A percentile compares a stretch with the other conserved stretches of the same genome.
These are phyloP conservation scores for Agrilus planipennis DNA, from an alignment of 1,140 invertebrate genomes.

Conservation along the genomic window DNA sequence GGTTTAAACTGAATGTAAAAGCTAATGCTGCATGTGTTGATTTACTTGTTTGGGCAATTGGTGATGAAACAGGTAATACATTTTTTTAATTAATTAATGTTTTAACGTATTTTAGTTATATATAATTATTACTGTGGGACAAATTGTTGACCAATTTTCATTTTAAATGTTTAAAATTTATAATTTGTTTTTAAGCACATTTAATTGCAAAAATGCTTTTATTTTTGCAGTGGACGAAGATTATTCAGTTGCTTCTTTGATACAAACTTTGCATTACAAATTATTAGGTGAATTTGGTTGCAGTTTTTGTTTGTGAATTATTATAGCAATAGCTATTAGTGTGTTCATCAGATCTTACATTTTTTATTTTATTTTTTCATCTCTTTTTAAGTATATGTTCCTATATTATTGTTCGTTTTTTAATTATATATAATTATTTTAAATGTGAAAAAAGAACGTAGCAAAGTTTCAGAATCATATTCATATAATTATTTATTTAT, in stretches of 20 bases:
- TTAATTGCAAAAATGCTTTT: too few relatives aligned
- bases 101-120: background rate
- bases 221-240: conserved; percentile 60
- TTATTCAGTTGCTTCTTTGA: conserved; percentile 61
- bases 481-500: too few relatives aligned
- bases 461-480: too few relatives aligned
- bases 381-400: too few relatives aligned
- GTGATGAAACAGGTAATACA: conserved; percentile 81
- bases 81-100: conserved; percentile 1
- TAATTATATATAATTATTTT: too few relatives aligned
- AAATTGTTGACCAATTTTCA: conserved; percentile 1
- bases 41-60: conserved; percentile 92
- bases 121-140: background rate
- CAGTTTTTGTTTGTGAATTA: too few relatives aligned
- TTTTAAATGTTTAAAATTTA: background rate
- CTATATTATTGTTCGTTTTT: too few relatives aligned
- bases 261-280: conserved; percentile 58
- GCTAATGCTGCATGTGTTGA: conserved; percentile 96
- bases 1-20: conserved; percentile 91
- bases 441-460: too few relatives aligned
- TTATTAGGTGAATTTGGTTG: conserved; percentile 64
- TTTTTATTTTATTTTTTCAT: too few relatives aligned
- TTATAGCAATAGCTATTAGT: too few relatives aligned
- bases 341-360: too few relatives aligned
- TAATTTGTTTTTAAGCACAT: conserved; percentile 3